Base-by-base conservation (phyloP, 2,797 vertebrate species). In the Gymnopithys bicolor region DNA sequence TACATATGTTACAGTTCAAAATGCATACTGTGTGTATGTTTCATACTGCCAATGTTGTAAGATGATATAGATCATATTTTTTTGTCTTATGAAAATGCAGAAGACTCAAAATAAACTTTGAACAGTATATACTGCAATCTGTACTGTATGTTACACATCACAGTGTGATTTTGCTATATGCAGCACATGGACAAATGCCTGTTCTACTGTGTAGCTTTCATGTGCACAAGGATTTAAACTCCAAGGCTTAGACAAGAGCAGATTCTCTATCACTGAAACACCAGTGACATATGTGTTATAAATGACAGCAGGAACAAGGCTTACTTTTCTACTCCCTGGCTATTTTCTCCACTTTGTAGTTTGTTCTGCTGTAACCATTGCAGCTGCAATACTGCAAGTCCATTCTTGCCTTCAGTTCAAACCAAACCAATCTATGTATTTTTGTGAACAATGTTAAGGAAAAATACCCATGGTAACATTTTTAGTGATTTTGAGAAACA, bases 1-100 rank as follows among this genome's bases (percentile, higher is more conserved):
- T 97, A 95, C 96, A 97, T 97, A 97, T 97, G 96, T 94, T 97
- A 94, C 95, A 93, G 94, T 97, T 96, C 96, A 96, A 96, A 96
- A 96, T 97, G 96, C 96, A 97, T 97, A 95, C 96, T 96, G 96
- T 96, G 95, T 96, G 95, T 97, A 96, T 94, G 87, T 83, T 96
- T 95, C 94, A 74, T 91, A 94, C 92, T 96, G 96, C 96, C 96
- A 97, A 97, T 97, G 92, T 96, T 97, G 96, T 97, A 97, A 96
- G 92, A 97, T 96, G 94, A 96, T 96, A 96, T 96, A 95, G 94
- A 97, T 97, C 94, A 95, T 94, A 94, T 95, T 96, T 96, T 95
- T 97, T 95, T 96, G 66, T 95, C 95, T 96, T 96, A 95, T 96
- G 95, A 96, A 96, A 97, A 95, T 97, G 96, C 94, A 96, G 92